Percentiles rank a stretch among this genome's conserved stretches.
phyloP scores from a whole-genome alignment of 2,113 vertebrate species.

The Callocephalon fimbriatum region DNA sequence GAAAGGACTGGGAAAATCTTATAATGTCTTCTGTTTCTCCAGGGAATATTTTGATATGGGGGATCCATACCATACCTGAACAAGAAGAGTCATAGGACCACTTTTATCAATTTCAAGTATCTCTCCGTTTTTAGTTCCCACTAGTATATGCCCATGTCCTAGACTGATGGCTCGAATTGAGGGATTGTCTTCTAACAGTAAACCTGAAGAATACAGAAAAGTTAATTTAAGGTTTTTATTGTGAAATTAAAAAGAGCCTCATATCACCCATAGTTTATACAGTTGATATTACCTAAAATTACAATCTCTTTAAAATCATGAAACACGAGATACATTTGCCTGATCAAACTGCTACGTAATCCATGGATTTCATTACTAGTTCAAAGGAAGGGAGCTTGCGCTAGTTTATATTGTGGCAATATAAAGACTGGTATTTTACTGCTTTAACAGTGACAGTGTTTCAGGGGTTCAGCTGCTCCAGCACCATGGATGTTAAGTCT shows the following conservation, averaged over 20 bases:
- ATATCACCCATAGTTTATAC: not conserved
- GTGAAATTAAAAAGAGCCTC: not conserved
- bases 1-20: not conserved
- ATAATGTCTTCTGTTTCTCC: not conserved
- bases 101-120: constrained; percentile 97
- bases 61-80: constrained; percentile 79
- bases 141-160: constrained; percentile 95
- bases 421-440: not conserved
- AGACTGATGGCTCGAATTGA: constrained; percentile 95
- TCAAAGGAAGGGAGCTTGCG: not conserved
- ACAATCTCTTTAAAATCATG: not conserved
- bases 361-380: not conserved
- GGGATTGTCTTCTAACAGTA: constrained; percentile 96
- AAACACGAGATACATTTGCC: not conserved
- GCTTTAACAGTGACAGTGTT: not conserved
- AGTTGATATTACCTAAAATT: not conserved
- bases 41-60: not conserved
- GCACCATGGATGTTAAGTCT: not conserved
- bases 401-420: not conserved
- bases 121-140: constrained; percentile 97
- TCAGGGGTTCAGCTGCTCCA: not conserved
- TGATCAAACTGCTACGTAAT: not conserved
- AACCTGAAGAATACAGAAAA: constrained; percentile 72
- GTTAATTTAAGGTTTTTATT: not conserved
- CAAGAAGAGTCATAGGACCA: constrained; percentile 92